A percentile compares a stretch with the other conserved stretches of the same genome.
phyloP scores from a whole-genome alignment of 1,140 invertebrate species.

The Trichonephila clavata region DNA sequence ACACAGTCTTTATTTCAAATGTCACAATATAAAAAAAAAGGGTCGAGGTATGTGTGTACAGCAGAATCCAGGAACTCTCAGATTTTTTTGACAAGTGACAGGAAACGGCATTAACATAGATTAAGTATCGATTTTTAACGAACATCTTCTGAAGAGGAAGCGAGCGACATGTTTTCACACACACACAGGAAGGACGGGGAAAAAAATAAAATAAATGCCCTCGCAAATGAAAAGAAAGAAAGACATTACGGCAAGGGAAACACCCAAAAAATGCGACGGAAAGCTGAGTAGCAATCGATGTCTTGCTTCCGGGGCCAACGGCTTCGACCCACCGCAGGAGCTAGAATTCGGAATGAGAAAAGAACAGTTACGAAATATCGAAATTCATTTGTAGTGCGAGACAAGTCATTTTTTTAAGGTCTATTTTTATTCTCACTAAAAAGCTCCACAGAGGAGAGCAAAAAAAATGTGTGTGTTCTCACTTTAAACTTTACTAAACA shows the following conservation, averaged over 20 bases:
- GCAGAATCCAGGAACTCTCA: background rate
- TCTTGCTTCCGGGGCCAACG: background rate
- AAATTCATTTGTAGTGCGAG: background rate
- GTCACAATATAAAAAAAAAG: background rate
- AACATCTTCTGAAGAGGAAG: background rate
- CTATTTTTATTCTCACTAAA: too few species aligned
- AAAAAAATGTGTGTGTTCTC: too few species aligned
- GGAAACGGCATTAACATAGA: constrained; percentile 44
- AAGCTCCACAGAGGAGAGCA: too few species aligned
- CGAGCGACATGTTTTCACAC: background rate
- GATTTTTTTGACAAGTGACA: constrained; percentile 22
- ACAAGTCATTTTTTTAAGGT: too few species aligned
- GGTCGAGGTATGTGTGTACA: background rate
- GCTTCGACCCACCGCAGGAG: background rate
- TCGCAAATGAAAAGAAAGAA: background rate
- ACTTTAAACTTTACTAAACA: too few species aligned
- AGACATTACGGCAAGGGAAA: background rate
- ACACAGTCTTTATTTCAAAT: background rate
- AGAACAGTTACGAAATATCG: background rate
- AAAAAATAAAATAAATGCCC: background rate
- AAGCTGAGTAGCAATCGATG: constrained; percentile 14
- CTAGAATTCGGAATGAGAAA: background rate
- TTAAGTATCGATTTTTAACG: constrained; percentile 52
- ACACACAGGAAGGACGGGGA: background rate
- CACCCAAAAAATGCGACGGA: background rate